phyloP scores from a whole-genome alignment of 2,113 vertebrate genomes.

The Pandion haliaetus region DNA sequence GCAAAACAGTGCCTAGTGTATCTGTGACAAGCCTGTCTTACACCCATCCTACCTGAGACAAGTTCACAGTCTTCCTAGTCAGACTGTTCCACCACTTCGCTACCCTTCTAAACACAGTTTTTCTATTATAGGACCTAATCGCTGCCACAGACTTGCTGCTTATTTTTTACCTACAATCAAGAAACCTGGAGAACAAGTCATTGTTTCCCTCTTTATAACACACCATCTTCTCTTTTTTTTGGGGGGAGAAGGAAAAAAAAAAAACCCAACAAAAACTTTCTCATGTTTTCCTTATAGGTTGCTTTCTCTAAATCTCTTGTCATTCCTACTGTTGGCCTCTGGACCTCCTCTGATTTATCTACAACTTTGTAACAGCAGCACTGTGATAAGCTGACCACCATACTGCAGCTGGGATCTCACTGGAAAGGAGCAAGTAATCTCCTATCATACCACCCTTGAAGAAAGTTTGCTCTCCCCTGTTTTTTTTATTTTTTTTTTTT shows the following conservation, averaged over 20 bases:
- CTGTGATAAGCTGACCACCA: background rate
- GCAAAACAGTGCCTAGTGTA: background rate
- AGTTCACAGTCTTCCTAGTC: background rate
- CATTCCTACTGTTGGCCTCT: background rate
- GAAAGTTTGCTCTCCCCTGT: background rate
- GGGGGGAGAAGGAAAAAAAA: background rate
- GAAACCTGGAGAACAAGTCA: background rate
- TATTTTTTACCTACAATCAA: background rate
- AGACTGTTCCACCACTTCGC: background rate
- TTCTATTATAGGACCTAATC: background rate
- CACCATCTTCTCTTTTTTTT: background rate
- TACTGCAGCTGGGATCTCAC: background rate
- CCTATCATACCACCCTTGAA: background rate
- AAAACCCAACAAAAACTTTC: background rate
- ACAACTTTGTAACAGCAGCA: background rate
- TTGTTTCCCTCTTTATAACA: background rate
- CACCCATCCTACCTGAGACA: background rate
- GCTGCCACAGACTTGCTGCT: accelerated
- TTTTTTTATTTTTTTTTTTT: background rate
- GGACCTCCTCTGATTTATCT: background rate
- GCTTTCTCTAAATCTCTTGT: background rate
- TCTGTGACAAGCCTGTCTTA: background rate
- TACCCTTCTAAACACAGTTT: background rate
- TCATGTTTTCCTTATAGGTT: background rate
- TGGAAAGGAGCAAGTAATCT: background rate